These are phyloP conservation scores for Acestrorhynchus altus DNA, from an alignment of 2,797 vertebrate species.

Conservation along the genomic window DNA sequence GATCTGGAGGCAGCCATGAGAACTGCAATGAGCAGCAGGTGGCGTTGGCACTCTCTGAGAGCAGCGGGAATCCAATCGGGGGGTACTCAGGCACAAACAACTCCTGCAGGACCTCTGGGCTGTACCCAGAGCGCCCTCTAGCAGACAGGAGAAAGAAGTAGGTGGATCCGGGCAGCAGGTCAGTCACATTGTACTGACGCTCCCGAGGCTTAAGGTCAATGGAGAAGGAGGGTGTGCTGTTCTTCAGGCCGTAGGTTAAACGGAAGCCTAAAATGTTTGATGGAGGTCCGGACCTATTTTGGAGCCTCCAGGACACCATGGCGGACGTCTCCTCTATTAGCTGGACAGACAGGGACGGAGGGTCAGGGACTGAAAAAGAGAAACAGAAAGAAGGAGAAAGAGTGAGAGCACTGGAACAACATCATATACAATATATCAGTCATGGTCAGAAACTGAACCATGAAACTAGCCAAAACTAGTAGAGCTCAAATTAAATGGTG, in stretches of 20 bases:
- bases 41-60: slow-evolving; percentile 84
- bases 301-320: slow-evolving; percentile 86
- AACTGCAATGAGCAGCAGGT: slow-evolving; percentile 87
- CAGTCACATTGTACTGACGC: slow-evolving; percentile 76
- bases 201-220: slow-evolving; percentile 82
- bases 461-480: too few species aligned
- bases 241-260: slow-evolving; percentile 87
- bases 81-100: slow-evolving; percentile 84
- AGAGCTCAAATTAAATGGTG: too few species aligned
- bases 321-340: slow-evolving; percentile 82
- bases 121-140: slow-evolving; percentile 85
- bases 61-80: slow-evolving; percentile 85
- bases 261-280: slow-evolving; percentile 87
- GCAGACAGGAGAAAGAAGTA: slow-evolving; percentile 90
- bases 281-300: slow-evolving; percentile 61
- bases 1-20: slow-evolving; percentile 85
- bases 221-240: slow-evolving; percentile 75
- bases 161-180: slow-evolving; percentile 85
- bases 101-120: slow-evolving; percentile 79
- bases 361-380: slow-evolving; percentile 83
- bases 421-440: too few species aligned
- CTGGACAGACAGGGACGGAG: slow-evolving; percentile 85
- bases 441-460: too few species aligned
- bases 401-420: too few species aligned
- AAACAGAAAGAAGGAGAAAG: slow-evolving; percentile 43